Base-by-base conservation (phyloP, 2,888 invertebrate species). In the Notodonta ziczac region DNA sequence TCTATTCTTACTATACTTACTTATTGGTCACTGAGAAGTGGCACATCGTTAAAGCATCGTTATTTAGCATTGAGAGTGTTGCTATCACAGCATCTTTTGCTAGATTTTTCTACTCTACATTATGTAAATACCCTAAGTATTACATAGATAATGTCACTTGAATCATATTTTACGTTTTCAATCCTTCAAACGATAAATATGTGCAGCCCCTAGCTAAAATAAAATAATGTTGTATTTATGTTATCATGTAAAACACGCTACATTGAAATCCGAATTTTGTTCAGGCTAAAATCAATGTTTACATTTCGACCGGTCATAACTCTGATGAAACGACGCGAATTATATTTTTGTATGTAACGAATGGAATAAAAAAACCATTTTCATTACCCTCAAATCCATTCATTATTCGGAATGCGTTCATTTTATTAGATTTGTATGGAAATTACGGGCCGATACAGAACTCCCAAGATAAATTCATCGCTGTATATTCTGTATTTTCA, bases 401-500 rank as follows among this genome's bases (percentile, higher is more conserved):
- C 76, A 85, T 87, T 86, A 84, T 84, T 80, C 79, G 62, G 73
- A 77, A 79, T 82, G 76, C 80, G 77, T 72, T 75, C 78, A 81
- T 83, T 88, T 86, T 87, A 89, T 89, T 86, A 85, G 78, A 86
- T 87, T 80, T 84, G 76, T 87, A 90, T 89, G 88, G 83, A 85
- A 89, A 90, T 88, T 67, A 71, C 76, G 73, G 72, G 67, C 75
- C 78, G 74, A 83, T 81, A 78, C 76, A 76, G 67, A 78, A 74
- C 78, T 79, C 69, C 67, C 35, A 70, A 80, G 76, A 84, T 86
- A 85, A 84, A 85, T 85, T 84, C 76, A 81, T 82, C 67, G 78
- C 63, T 85, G 78, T 84, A 81, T 85, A 83, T 85, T 85, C 58
- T 75, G 70, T 78, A 80, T 78, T 81, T 82, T 76, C 76, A 71